Base-by-base conservation (phyloP, 2,888 invertebrate genomes). In the Drosophila meridiana region DNA sequence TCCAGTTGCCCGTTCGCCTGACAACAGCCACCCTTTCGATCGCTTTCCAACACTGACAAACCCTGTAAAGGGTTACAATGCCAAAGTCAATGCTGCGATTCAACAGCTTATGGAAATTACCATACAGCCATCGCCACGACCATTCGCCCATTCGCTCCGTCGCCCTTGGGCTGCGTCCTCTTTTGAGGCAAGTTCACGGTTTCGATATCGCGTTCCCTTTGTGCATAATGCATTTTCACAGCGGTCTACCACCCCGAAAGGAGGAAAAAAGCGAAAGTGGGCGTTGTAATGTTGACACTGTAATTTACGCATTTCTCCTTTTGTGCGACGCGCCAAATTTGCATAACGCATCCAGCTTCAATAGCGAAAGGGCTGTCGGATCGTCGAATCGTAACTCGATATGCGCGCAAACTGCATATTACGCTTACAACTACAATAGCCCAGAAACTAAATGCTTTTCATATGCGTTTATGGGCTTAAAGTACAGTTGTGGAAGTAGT, bases 201-300 rank as follows among this genome's bases (percentile, higher is more conserved):
- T 69, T 78, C 61, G 64, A 76, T 80, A 72, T 76, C 82, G 78
- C 53, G 57, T 77, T 81, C 66, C 60, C 60, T 38, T 70, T 78
- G 61, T 70, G 78, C 75, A 78, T 81, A 87, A 87, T 87, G 87
- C 86, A 87, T 87, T 87, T 86, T 84, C 87, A 87, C 87, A 79
- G 87, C 86, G 87, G 87, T 76, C 53, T 30, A 67, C 76, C 87
- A 45, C 43, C 32, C 32, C 11, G 34, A 60, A 42, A 59, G n/a
- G 26, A n/a, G 26, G 43, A 52, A 66, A 26, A 52, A 75, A 58
- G 53, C 53, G 70, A 82, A 84, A 84, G 84, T 84, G 84, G 84
- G 84, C 86, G 87, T 76, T 86, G 87, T 87, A 84, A 87, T 87
- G 87, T 87, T 87, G 87, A 87, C 87, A 87, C 87, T 87, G 87